Evolutionary conservation across 2,797 vertebrate genomes (phyloP).

Genomic region (Cyprinodon diabolis): DNA sequence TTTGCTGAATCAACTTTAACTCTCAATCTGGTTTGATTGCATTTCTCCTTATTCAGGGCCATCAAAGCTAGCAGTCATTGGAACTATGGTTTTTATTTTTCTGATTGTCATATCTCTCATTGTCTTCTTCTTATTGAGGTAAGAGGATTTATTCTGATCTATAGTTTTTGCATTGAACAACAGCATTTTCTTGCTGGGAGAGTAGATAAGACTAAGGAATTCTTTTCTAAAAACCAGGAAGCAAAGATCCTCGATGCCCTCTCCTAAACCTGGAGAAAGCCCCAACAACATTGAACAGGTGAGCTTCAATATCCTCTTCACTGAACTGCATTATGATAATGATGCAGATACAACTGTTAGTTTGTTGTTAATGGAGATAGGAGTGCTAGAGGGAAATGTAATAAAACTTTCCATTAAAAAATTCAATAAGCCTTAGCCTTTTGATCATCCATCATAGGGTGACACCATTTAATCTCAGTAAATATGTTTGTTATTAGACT

Average conservation of each 20-base stretch:
- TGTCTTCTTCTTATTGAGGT: conserved; percentile 5
- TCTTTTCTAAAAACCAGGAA: conserved; percentile 15
- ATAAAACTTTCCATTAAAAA: neutral
- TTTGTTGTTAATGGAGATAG: neutral
- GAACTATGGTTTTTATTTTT: neutral
- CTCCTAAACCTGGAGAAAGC: neutral
- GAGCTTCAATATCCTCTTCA: neutral
- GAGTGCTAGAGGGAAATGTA: neutral
- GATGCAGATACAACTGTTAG: rapidly evolving
- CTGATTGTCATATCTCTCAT: neutral
- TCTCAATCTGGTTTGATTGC: neutral
- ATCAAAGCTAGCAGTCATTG: neutral
- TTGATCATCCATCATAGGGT: too few species aligned
- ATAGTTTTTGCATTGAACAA: neutral
- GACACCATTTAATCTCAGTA: neutral
- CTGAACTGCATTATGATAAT: neutral
- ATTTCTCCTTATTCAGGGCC: neutral
- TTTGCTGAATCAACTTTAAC: neutral
- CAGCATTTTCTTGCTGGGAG: neutral
- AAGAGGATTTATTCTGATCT: neutral
- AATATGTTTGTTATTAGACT: neutral
- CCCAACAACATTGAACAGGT: conserved; percentile 17
- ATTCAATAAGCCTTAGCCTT: too few species aligned
- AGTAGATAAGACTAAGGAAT: neutral
- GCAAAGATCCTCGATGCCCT: neutral